Evolutionary conservation across 2,888 invertebrate genomes (phyloP), one percentile per base, ranked within the genome.

Genomic region (Epinotia bilunana): DNA sequence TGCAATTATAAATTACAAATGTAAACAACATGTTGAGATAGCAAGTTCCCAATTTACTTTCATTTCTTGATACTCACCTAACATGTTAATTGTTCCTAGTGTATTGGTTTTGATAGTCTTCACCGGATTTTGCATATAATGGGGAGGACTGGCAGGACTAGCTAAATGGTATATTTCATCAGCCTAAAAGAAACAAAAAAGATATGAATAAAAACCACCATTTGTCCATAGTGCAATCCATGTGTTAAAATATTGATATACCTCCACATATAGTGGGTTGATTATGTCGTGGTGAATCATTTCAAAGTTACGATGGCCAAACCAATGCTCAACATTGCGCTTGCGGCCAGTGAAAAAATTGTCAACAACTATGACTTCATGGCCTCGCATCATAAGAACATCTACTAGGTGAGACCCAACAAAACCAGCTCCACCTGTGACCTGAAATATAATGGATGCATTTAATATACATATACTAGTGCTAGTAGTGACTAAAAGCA

Each of bases 101-200:
- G 99, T 99, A 90, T 99, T 99, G 0, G 99, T 99, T 91, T 99
- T 99, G 80, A 99, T 98, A 18, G 99, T 99, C 93, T 99, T 99
- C 3, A 99, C 99, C 46, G 99, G 99, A 95, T 99, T 99, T 87
- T 98, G 97, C 99, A 99, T 99, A 88, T 99, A 99, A 94, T 99
- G 99, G 0, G 99, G 99, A 28, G 99, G 99, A 81, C 99, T 99
- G 1, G 99, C 99, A 12, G 99, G 99, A 87, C 99, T 99, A 20
- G 99, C 99, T 85, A 99, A 95, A 89, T 99, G 99, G 90, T 99
- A 99, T 85, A 99, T 99, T 94, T 99, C 97, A 90, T 98, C 97
- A 71, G 99, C 99, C 94, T 94, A 84, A 75, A 89, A 90, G 76
- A 76, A 71, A 13, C 23, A 63, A 7, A 69, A 39, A 13, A 33